Percentiles rank a stretch among this genome's conserved stretches.
Conservation (phyloP, 2,888 invertebrate genomes). For the Hydropsyche betteni region DNA sequence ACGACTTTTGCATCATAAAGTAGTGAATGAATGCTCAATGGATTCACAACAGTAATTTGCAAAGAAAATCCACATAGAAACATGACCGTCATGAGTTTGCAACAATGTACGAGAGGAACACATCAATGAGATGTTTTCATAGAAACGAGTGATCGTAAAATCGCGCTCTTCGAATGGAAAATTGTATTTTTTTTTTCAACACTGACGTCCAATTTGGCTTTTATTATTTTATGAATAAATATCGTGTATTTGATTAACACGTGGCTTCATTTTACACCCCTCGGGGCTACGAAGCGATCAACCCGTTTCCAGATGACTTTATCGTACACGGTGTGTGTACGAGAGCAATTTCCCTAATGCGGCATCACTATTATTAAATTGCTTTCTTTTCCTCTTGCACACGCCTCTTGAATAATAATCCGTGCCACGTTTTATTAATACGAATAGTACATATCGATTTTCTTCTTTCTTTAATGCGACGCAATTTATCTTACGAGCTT, state of each 20-base stretch:
- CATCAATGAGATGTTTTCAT: background rate
- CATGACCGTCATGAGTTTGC: no score
- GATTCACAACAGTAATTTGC: no score
- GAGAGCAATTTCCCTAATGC: slow-evolving; percentile 30
- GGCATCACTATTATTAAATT: slow-evolving; percentile 27
- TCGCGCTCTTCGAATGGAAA: background rate
- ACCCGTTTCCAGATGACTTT: slow-evolving; percentile 29
- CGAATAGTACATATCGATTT: slow-evolving; percentile 12
- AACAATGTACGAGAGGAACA: no score
- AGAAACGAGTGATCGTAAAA: background rate
- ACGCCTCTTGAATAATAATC: slow-evolving; percentile 28
- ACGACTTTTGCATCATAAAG: no score
- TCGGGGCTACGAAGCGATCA: slow-evolving; percentile 10
- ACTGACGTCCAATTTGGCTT: background rate
- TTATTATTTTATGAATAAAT: slow-evolving; percentile 9
- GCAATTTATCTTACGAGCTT: no score
- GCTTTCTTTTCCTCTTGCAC: slow-evolving; percentile 26
- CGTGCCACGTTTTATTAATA: slow-evolving; percentile 7
- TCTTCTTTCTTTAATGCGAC: no score
- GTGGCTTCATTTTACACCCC: slow-evolving; percentile 26
- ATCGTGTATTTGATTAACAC: slow-evolving; percentile 4
- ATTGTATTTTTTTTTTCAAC: background rate
- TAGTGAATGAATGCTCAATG: no score
- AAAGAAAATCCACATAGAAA: no score
- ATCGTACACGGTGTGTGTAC: background rate